Evolutionary conservation across 2,113 vertebrate species (phyloP), one percentile per base, ranked within the genome.

Genomic region (Rhizomys pruinosus): DNA sequence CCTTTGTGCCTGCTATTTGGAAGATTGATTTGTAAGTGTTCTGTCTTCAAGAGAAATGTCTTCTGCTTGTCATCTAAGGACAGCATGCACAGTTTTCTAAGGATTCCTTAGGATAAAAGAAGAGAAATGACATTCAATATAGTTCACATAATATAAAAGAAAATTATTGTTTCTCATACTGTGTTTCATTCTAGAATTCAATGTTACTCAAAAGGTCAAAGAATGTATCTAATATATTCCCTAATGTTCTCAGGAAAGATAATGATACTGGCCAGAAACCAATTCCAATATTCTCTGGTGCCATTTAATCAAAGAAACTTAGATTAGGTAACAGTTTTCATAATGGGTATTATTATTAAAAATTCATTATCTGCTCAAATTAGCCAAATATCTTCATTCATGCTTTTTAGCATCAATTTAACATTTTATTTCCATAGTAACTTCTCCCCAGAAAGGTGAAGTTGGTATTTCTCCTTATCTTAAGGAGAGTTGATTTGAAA

Each of bases 241-340:
- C 52, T 96, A 94, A 95, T 64, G 85, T 97, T 97, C 96, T 97
- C 80, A 97, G 95, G 96, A 97, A 97, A 97, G n/a, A 55, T 98
- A 98, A 97, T 71, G 37, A 97, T 95, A 66, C 39, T 96, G 96
- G 95, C 57, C 25, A 91, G 96, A 97, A 92, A 80, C 93, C 73
- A 97, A 89, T 94, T 97, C 3, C 37, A 97, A 91, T 92, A 66
- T 44, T 92, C 19, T 79, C 79, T 90, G 25, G 87, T 96, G 91
- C 89, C 91, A 97, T 98, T 97, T 97, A 97, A 95, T 97, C 81
- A 92, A 85, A 96, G 66, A 27, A 94, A 92, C 57, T 93, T 94
- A 82, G 91, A 94, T 96, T 96, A 97, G 72, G 52, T 95, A 97
- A 95, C 92, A 90, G 25, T 97, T 96, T 97, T 37, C 66, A 68